Base-by-base conservation (phyloP, 2,888 invertebrate species). In the Ectemnius continuus region DNA sequence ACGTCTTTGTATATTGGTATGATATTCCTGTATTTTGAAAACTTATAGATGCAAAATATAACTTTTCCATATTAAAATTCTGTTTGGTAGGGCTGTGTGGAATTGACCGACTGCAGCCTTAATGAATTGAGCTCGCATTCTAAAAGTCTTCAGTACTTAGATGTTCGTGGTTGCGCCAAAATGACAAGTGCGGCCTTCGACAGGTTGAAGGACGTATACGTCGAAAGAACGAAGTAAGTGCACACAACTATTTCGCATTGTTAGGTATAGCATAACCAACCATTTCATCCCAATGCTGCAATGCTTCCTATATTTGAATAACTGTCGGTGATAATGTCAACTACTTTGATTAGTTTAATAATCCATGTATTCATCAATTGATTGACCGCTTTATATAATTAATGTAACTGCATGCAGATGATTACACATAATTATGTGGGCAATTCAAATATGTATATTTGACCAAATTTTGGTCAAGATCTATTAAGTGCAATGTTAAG, bases 41-140 rank as follows among this genome's bases (percentile, higher is more conserved):
- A 36, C 0, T 36, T 36, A 11, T 6, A 8, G 11, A 8, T 52
- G 6, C 4, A 16, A 52, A 52, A 61, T 45, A 14, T 60, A 4
- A 60, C 6, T 28, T 60, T 4, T 36, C n/a, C 18, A 18, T 62
- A 48, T 5, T 3, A n/a, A 14, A 23, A 52, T 70, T 45, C 47
- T 20, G 62, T 90, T 63, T 92, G 92, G 20, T 91, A 94, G 93
- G 93, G 93, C 71, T 94, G 94, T 88, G 93, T 93, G 80, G 92
- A 93, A 83, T 88, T 95, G 28, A 94, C 94, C 1, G 93, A 94
- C 84, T 92, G 90, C 70, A 92, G 93, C 16, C 88, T 94, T 45
- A 91, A 92, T 72, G 91, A 92, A 16, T 91, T 94, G 46, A 91
- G 89, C 78, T 81, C 85, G 0, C 85, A 93, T 83, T 93, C 94